A percentile compares a stretch with the other conserved stretches of the same genome.
phyloP scores from a whole-genome alignment of 2,888 invertebrate genomes.

The Drosophila paucipuncta region DNA sequence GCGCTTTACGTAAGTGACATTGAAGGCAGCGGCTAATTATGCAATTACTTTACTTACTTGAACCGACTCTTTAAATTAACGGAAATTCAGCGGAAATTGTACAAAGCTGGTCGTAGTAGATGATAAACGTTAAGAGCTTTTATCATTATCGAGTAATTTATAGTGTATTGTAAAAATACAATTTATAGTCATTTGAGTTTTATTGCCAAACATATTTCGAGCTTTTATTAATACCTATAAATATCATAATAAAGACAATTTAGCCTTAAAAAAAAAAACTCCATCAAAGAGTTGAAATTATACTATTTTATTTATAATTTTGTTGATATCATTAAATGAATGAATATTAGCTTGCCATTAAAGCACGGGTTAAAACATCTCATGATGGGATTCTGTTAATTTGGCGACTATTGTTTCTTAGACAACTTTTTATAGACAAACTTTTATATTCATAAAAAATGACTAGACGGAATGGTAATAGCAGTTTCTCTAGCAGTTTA shows the following conservation, averaged over 20 bases:
- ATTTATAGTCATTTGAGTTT: background rate
- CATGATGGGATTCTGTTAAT: background rate
- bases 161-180: background rate
- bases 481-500: background rate
- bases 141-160: constrained; percentile 12
- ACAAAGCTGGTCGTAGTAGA: constrained; percentile 10
- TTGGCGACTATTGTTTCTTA: background rate
- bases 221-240: background rate
- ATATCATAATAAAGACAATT: background rate
- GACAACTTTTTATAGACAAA: background rate
- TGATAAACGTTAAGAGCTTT: constrained; percentile 9
- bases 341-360: background rate
- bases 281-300: background rate
- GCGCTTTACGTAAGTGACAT: constrained; percentile 66
- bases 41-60: constrained; percentile 59
- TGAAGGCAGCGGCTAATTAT: constrained; percentile 65
- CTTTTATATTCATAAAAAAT: background rate
- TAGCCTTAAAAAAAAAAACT: background rate
- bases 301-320: background rate
- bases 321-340: background rate
- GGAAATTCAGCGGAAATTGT: constrained; percentile 30
- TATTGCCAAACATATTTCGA: constrained; percentile 5
- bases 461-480: background rate
- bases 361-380: background rate
- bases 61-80: constrained; percentile 25